A percentile compares a stretch with the other conserved stretches of the same genome.
phyloP scores from a whole-genome alignment of 92 coral and sea anemone species.

The Ricordea florida region DNA sequence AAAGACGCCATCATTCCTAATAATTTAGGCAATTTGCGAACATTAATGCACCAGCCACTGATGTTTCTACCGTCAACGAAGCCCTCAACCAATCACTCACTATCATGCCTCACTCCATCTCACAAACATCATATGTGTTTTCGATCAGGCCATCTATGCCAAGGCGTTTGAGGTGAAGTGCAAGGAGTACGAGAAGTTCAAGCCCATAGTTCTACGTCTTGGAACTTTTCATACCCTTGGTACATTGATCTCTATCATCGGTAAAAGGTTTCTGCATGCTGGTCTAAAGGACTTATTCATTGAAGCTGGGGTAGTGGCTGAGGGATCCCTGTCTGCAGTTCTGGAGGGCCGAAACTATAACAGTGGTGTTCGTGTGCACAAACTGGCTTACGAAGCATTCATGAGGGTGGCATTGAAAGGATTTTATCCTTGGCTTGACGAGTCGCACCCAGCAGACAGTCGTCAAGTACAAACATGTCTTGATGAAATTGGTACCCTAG shows the following conservation, averaged over 20 bases:
- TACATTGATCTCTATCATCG: not conserved
- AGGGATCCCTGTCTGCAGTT: constrained; percentile 10
- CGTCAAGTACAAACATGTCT: constrained; percentile 12
- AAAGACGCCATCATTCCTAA: constrained; percentile 31
- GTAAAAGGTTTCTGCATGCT: not conserved
- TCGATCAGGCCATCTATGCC: constrained; percentile 30
- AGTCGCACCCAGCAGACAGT: constrained; percentile 4
- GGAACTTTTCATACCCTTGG: no score
- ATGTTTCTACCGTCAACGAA: constrained; percentile 32
- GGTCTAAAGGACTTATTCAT: constrained; percentile 4
- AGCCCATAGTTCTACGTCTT: not conserved
- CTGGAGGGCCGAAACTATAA: constrained; percentile 10
- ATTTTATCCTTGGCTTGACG: constrained; percentile 20
- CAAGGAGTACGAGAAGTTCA: constrained; percentile 4
- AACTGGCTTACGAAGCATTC: constrained; percentile 35
- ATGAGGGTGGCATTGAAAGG: constrained; percentile 23
- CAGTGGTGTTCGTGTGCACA: constrained; percentile 29
- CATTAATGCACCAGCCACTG: constrained; percentile 51
- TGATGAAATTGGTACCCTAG: constrained; percentile 38
- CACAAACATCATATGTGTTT: constrained; percentile 1
- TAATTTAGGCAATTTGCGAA: constrained; percentile 47
- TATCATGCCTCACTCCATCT: constrained; percentile 8
- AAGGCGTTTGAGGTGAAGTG: constrained; percentile 15
- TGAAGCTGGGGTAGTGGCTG: not conserved
- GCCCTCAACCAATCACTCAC: constrained; percentile 18